Evolutionary conservation across 2,888 invertebrate species (phyloP), one percentile per base, ranked within the genome.

Genomic region (Tricholauxania praeusta): DNA sequence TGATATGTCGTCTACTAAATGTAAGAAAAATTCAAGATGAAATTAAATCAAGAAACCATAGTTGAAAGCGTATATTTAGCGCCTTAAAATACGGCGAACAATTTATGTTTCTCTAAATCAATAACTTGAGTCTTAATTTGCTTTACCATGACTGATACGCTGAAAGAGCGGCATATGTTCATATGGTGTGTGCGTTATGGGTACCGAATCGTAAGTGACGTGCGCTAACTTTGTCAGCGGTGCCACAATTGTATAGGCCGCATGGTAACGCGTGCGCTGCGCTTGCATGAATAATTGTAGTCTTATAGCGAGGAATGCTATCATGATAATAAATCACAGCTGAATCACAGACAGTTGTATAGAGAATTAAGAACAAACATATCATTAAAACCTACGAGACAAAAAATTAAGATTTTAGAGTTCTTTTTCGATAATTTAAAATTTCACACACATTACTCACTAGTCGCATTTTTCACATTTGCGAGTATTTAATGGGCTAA

Each of bases 111-210:
- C 6, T 10, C 8, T 39, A 39, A 39, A 39, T 39, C 39, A 39
- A 39, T 39, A 39, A 4, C 39, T 39, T 39, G 1, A 39, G 39
- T 39, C 0, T 39, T 39, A 39, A 39, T 39, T 39, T 7, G 65
- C 62, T 71, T 81, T 80, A 12, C 79, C 80, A 48, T 82, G 83
- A 0, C 83, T 79, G 22, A 81, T 81, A 51, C 83, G 78, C 65
- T 83, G 83, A 49, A 82, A 83, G 53, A 82, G 81, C 14, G 82
- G 83, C 70, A 83, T 80, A 67, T 83, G 82, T 48, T 82, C 83
- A 59, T 74, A 80, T 49, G 81, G 81, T 12, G 80, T 80, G 47
- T 82, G 83, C 1, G 82, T 79, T 12, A 82, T 73, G 71, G 82
- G 81, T 72, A 80, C 80, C 62, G 82, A 83, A 28, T 82, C 83